Base-by-base conservation (phyloP, 2,797 vertebrate genomes). In the Notolepis coatsorum region DNA sequence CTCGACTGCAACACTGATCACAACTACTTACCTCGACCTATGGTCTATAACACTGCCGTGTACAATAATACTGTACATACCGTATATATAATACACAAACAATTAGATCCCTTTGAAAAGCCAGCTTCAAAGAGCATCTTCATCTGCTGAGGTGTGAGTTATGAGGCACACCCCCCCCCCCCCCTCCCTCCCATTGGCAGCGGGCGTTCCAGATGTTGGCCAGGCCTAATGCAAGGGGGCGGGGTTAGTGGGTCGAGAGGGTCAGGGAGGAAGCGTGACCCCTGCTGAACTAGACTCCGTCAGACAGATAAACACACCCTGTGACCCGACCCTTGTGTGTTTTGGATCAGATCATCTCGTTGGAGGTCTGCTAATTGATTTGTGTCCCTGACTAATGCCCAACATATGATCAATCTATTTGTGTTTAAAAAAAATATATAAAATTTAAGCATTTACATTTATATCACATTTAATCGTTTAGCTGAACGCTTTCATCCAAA, bases 301-400 rank as follows among this genome's bases (percentile, higher is more conserved):
- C 76, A 81, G 79, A 58, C 8, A 69, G 66, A 64, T 63, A 77
- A 83, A 86, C 84, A 74, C 7, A 0, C 52, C 68, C 70, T 57
- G 24, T 9, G 15, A 43, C 12, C 5, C 3, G 75, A 84, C 81
- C n/a, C 77, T 77, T 64, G 79, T 49, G 68, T 83, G 76, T 62
- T 76, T 79, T 84, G 71, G 80, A 72, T 87, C 82, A 86, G 59
- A 6, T 56, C 1, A 31, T 67, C 49, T 1, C 20, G 54, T 61
- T 48, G 78, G 70, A 68, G 81, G 84, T 80, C 81, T 3, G 17
- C 68, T 82, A 85, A 87, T 86, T 85, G 54, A 85, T 82, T 84
- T 73, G 35, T 35, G 62, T 45, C n/a, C 54, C 35, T 17, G 30
- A 4, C 59, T 76, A 77, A 83, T 80, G 76, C 73, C 75, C 39